Conservation (phyloP, 2,888 invertebrate genomes). For the Heliconius charithonia region DNA sequence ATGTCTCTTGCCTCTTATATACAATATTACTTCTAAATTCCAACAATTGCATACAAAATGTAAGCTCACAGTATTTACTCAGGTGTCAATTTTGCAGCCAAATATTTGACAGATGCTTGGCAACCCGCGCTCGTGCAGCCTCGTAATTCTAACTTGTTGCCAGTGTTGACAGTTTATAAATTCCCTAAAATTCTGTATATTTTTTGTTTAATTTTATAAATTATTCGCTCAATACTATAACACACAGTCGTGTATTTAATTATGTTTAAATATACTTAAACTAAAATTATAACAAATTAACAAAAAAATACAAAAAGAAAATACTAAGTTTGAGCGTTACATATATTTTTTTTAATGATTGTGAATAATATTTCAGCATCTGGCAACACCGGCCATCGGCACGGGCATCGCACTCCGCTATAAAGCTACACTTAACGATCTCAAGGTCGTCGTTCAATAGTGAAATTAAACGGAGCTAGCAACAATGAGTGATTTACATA, state of each 20-base stretch:
- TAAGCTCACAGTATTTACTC: slow-evolving; percentile 34
- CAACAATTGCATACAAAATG: slow-evolving; percentile 34
- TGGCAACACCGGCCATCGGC: slow-evolving; percentile 34
- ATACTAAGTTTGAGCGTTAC: neutral
- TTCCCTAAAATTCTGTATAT: neutral
- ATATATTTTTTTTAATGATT: neutral
- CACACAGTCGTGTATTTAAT: neutral
- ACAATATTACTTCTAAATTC: neutral
- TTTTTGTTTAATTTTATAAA: neutral
- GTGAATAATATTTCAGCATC: slow-evolving; percentile 2
- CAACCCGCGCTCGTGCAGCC: slow-evolving; percentile 33
- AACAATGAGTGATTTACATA: slow-evolving; percentile 73
- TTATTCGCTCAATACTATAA: neutral
- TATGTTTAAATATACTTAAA: neutral
- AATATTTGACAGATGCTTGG: slow-evolving; percentile 42
- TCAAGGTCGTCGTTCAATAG: slow-evolving; percentile 51
- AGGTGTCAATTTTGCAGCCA: slow-evolving; percentile 40
- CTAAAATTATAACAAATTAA: neutral
- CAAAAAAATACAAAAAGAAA: too few relatives aligned
- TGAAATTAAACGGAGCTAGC: slow-evolving; percentile 62
- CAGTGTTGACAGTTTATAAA: slow-evolving; percentile 20
- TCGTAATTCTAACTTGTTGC: slow-evolving; percentile 41
- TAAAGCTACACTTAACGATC: slow-evolving; percentile 48
- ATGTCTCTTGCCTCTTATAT: neutral
- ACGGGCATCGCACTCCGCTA: slow-evolving; percentile 46